These are phyloP conservation scores for Pectinophora gossypiella DNA, from an alignment of 1,140 invertebrate species.

Conservation along the genomic window DNA sequence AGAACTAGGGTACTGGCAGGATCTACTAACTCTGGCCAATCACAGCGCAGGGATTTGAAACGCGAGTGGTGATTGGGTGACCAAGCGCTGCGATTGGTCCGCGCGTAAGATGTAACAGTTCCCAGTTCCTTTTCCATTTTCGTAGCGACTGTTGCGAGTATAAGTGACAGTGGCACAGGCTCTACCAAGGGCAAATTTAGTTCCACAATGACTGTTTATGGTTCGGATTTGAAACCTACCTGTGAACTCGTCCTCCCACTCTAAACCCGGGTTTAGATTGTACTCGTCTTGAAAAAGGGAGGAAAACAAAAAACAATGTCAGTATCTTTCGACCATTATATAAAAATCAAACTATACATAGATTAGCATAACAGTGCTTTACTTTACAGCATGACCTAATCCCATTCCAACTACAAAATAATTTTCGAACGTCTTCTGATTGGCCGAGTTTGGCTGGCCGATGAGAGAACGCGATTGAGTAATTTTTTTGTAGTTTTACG, in stretches of 20 bases:
- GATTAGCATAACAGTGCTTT: conserved; percentile 59
- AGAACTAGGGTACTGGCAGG: background rate
- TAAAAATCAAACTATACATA: conserved; percentile 58
- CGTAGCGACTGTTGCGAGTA: too few species aligned
- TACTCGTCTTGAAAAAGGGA: conserved; percentile 96
- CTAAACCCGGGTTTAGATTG: conserved; percentile 99
- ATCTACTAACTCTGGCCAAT: background rate
- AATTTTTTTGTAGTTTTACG: conserved; percentile 25
- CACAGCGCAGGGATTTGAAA: background rate
- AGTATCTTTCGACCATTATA: conserved; percentile 73
- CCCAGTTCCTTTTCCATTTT: background rate
- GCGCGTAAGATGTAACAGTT: background rate
- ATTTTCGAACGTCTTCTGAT: background rate
- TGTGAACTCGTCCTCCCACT: conserved; percentile 99
- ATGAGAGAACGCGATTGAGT: background rate
- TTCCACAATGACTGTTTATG: conserved; percentile 42
- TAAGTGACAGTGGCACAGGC: conserved; percentile 67
- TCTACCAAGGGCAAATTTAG: conserved; percentile 58
- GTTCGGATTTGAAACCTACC: conserved; percentile 87
- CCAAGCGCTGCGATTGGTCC: background rate
- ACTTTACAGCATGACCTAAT: conserved; percentile 47
- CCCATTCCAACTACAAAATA: background rate
- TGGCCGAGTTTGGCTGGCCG: background rate
- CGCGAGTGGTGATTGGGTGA: background rate
- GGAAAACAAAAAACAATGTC: conserved; percentile 80